Conservation (phyloP, 2,888 invertebrate species). For the Mystacides longicornis region DNA sequence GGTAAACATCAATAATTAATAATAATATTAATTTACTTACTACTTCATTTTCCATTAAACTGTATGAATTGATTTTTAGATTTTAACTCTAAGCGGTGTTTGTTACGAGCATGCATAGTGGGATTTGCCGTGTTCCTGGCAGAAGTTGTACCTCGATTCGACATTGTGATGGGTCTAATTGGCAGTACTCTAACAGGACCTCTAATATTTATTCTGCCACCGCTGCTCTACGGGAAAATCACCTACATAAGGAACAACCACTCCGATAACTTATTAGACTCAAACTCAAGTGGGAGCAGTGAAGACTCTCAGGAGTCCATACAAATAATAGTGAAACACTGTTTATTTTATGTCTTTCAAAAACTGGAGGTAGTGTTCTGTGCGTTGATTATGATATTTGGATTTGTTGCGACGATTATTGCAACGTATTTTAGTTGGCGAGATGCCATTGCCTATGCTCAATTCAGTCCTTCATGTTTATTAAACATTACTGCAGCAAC, state of each 20-base stretch:
- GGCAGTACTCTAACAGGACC: slow-evolving; percentile 81
- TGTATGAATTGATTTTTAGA: no score
- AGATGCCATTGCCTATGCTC: slow-evolving; percentile 55
- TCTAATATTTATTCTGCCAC: slow-evolving; percentile 76
- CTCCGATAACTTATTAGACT: background rate
- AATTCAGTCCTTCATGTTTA: slow-evolving; percentile 67
- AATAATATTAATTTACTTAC: no score
- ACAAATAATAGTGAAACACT: background rate
- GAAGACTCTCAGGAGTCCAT: background rate
- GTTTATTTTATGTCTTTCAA: slow-evolving; percentile 11
- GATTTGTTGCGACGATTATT: slow-evolving; percentile 55
- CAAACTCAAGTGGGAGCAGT: background rate
- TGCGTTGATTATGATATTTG: slow-evolving; percentile 52
- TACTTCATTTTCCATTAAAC: no score
- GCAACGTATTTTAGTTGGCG: slow-evolving; percentile 66
- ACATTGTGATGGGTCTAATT: slow-evolving; percentile 76
- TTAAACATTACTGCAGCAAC: slow-evolving; percentile 52
- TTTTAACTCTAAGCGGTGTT: slow-evolving; percentile 65
- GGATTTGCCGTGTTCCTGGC: slow-evolving; percentile 67
- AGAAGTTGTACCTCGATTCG: slow-evolving; percentile 78
- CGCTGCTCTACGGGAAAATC: slow-evolving; percentile 69
- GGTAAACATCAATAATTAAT: no score
- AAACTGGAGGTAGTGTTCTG: slow-evolving; percentile 48
- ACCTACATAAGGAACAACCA: slow-evolving; percentile 20
- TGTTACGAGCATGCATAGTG: slow-evolving; percentile 62